These are phyloP conservation scores for Micromesistius poutassou DNA, from an alignment of 2,797 vertebrate genomes.

Conservation along the genomic window DNA sequence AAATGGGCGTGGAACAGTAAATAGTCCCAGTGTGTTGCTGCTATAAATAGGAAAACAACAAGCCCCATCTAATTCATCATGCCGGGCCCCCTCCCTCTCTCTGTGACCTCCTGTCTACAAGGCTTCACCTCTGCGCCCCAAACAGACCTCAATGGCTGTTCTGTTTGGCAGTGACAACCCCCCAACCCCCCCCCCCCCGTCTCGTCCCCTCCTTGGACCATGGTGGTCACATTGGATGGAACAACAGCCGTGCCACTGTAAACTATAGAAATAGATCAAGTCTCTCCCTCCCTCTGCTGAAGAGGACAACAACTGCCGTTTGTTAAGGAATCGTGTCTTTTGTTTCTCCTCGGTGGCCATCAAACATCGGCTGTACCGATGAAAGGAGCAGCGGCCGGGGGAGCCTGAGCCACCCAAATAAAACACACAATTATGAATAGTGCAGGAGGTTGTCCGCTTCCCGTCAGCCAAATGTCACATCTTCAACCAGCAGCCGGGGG, in stretches of 20 bases:
- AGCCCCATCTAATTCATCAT: background rate
- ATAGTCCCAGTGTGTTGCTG: background rate
- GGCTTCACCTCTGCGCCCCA: background rate
- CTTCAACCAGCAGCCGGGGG: background rate
- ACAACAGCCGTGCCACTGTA: constrained; percentile 32
- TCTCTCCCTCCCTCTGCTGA: constrained; percentile 2
- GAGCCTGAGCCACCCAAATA: background rate
- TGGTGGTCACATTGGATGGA: background rate
- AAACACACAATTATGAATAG: background rate
- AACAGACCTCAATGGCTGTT: no score
- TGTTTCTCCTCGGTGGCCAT: background rate
- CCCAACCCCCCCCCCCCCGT: no score
- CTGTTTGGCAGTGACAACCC: no score
- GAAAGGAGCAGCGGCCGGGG: background rate
- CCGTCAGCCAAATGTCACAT: background rate
- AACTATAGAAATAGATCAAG: constrained; percentile 35
- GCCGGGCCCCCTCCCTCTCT: background rate
- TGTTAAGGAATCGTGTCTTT: constrained; percentile 6
- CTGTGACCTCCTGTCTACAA: background rate
- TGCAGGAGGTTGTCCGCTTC: background rate
- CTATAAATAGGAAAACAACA: background rate
- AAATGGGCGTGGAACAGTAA: background rate
- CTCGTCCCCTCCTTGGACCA: no score
- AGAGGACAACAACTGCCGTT: constrained; percentile 23
- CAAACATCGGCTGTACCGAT: no score